A percentile compares a stretch with the other conserved stretches of the same genome.
phyloP scores from a whole-genome alignment of 2,888 invertebrate genomes.

The Eudemis profundana region DNA sequence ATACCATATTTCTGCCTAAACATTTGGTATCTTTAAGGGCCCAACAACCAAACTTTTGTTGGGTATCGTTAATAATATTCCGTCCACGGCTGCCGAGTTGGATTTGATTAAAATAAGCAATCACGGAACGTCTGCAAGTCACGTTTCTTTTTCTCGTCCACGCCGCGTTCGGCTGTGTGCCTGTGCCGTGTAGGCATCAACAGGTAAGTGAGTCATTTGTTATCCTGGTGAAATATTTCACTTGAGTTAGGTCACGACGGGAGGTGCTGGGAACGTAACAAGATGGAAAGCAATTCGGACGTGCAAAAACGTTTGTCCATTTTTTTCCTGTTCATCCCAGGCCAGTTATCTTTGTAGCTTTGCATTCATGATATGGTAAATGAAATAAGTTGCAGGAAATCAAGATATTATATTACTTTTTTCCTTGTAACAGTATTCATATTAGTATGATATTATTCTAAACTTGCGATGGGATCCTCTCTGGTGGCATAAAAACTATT shows the following conservation, averaged over 20 bases:
- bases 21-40: background rate
- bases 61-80: constrained; percentile 58
- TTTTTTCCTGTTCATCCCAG: constrained; percentile 55
- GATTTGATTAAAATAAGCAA: constrained; percentile 66
- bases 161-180: constrained; percentile 42
- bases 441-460: background rate
- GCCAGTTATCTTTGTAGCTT: constrained; percentile 43
- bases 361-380: constrained; percentile 20
- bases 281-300: constrained; percentile 53
- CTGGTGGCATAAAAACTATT: too few species aligned
- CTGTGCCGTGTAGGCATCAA: constrained; percentile 64
- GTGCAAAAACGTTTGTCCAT: constrained; percentile 53
- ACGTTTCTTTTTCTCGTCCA: constrained; percentile 59
- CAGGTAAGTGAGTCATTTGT: constrained; percentile 81
- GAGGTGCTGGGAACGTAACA: constrained; percentile 55
- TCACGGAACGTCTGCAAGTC: constrained; percentile 62
- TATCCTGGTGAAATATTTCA: constrained; percentile 67
- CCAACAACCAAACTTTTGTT: constrained; percentile 48
- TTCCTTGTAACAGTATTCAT: background rate
- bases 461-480: too few species aligned
- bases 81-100: constrained; percentile 52
- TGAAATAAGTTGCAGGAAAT: constrained; percentile 4
- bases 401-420: background rate
- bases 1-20: background rate
- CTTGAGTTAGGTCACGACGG: constrained; percentile 64